These are phyloP conservation scores for Tetragonula carbonaria DNA, from an alignment of 2,888 invertebrate genomes.

Conservation along the genomic window DNA sequence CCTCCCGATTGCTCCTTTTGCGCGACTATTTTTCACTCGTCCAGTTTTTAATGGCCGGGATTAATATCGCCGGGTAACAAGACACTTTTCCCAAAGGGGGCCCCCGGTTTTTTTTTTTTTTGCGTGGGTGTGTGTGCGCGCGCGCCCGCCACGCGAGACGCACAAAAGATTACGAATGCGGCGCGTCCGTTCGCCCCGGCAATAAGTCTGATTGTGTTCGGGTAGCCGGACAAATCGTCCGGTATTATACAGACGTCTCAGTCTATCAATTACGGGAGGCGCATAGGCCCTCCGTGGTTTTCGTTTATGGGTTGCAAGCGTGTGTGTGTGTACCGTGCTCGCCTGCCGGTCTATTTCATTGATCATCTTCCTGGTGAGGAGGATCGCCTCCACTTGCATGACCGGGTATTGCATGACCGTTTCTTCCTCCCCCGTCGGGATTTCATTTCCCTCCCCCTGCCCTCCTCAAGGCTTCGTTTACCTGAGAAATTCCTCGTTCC, in stretches of 20 bases:
- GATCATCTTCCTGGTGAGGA: conserved; percentile 74
- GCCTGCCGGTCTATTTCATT: conserved; percentile 78
- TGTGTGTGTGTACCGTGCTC: background rate
- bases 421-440: background rate
- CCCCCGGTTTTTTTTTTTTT: background rate
- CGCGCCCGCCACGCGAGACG: conserved; percentile 69
- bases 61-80: conserved; percentile 84
- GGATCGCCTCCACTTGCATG: conserved; percentile 31
- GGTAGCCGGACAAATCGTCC: conserved; percentile 82
- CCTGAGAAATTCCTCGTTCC: too few relatives aligned
- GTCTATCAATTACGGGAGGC: conserved; percentile 81
- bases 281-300: conserved; percentile 33
- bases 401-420: conserved; percentile 52
- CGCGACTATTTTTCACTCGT: conserved; percentile 82
- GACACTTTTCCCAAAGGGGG: conserved; percentile 78
- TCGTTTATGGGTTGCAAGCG: background rate
- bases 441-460: conserved; percentile 23
- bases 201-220: conserved; percentile 83
- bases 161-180: conserved; percentile 82
- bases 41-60: conserved; percentile 83
- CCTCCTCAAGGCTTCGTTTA: too few relatives aligned
- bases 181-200: conserved; percentile 82
- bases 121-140: conserved; percentile 45
- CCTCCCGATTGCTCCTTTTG: conserved; percentile 70
- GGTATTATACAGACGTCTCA: conserved; percentile 82